Evolutionary conservation across 2,797 vertebrate genomes (phyloP).

Genomic region (Tarsius wallacei): DNA sequence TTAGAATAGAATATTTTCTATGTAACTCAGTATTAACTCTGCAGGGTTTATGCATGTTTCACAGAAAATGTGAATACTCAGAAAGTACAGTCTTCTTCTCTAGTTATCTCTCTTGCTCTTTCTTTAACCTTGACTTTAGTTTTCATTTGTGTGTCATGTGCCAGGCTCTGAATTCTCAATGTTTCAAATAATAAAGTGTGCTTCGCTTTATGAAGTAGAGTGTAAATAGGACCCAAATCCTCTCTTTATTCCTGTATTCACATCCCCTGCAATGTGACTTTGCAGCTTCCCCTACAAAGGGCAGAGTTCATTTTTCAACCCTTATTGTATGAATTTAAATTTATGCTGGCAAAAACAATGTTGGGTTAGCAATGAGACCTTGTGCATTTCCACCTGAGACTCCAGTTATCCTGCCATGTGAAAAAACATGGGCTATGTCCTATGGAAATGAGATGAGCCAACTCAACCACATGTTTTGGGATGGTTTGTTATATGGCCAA

Average conservation of each 20-base stretch:
- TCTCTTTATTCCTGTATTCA: not conserved
- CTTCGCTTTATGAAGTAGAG: not conserved
- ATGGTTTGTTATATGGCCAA: not conserved
- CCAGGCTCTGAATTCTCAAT: not conserved
- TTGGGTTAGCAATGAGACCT: not conserved
- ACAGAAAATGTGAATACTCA: not conserved
- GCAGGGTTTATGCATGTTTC: not conserved
- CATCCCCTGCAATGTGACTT: not conserved
- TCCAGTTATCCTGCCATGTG: not conserved
- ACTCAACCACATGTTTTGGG: not conserved
- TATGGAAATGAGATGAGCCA: not conserved
- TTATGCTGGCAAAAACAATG: not conserved
- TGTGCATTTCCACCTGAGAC: not conserved
- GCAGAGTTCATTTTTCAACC: not conserved
- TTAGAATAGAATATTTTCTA: not conserved
- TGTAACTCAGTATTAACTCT: not conserved
- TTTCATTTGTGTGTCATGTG: not conserved
- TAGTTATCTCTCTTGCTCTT: not conserved
- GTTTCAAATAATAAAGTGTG: not conserved
- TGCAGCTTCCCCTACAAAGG: not conserved
- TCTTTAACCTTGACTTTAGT: not conserved
- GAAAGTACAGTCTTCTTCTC: not conserved
- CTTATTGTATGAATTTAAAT: not conserved
- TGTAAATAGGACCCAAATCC: not conserved
- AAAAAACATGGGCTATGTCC: not conserved